Evolutionary conservation across 2,888 invertebrate species (phyloP).

Genomic region (Nycteola revayana): DNA sequence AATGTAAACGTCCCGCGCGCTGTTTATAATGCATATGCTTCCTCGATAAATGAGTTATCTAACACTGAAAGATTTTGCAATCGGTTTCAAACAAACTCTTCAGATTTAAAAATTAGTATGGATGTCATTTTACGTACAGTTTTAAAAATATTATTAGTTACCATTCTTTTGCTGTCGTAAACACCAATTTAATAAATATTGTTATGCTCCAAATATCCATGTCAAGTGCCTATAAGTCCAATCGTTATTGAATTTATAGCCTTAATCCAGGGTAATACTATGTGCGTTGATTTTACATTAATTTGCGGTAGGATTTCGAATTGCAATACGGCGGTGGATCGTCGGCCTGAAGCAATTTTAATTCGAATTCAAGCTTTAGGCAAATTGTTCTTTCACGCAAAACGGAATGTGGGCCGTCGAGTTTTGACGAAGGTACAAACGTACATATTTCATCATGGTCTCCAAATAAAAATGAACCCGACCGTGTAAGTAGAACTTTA

Average conservation of each 20-base stretch:
- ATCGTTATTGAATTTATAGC: constrained; percentile 38
- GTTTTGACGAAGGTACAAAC: constrained; percentile 40
- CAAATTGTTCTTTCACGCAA: constrained; percentile 63
- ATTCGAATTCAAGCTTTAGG: constrained; percentile 48
- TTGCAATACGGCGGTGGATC: constrained; percentile 45
- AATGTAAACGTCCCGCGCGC: too few relatives aligned
- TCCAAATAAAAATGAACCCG: constrained; percentile 56
- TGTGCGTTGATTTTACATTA: constrained; percentile 23
- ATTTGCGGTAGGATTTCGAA: constrained; percentile 33
- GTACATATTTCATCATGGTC: constrained; percentile 45
- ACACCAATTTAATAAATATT: too few relatives aligned
- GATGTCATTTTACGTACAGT: too few relatives aligned
- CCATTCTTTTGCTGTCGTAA: too few relatives aligned
- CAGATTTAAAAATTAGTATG: too few relatives aligned
- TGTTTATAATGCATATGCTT: too few relatives aligned
- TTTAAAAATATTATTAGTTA: too few relatives aligned
- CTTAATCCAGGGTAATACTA: constrained; percentile 44
- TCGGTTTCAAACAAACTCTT: too few relatives aligned
- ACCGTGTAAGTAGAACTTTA: constrained; percentile 70
- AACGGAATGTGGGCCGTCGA: constrained; percentile 46
- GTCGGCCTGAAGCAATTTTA: constrained; percentile 56
- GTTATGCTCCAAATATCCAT: too few relatives aligned
- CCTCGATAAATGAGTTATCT: too few relatives aligned
- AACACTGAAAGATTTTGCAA: too few relatives aligned
- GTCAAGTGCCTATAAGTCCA: constrained; percentile 42